Conservation (phyloP, 1,140 invertebrate species). For the Drosophila azteca region DNA sequence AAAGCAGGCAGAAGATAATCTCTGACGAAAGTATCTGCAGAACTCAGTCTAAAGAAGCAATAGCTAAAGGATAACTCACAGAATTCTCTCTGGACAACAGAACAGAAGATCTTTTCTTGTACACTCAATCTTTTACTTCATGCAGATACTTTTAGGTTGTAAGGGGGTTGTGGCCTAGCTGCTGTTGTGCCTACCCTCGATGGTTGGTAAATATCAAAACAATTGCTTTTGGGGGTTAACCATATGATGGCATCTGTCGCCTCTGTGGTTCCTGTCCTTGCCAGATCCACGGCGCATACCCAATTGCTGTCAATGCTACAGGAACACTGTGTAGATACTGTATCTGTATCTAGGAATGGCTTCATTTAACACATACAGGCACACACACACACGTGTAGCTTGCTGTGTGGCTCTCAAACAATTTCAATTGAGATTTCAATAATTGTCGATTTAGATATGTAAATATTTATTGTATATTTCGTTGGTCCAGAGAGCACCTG, state of each 20-base stretch:
- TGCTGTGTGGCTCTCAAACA: constrained; percentile 54
- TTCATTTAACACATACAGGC: constrained; percentile 37
- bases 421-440: constrained; percentile 82
- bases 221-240: constrained; percentile 24
- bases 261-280: background rate
- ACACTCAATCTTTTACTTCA: too few species aligned
- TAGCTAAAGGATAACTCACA: too few species aligned
- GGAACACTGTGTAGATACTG: background rate
- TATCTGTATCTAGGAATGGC: constrained; percentile 33
- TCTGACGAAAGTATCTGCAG: too few species aligned
- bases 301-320: constrained; percentile 3
- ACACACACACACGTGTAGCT: constrained; percentile 2
- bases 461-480: constrained; percentile 79
- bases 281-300: too few species aligned
- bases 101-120: too few species aligned
- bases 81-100: too few species aligned
- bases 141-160: too few species aligned
- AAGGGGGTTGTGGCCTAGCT: too few species aligned
- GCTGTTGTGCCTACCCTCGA: constrained; percentile 13
- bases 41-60: too few species aligned
- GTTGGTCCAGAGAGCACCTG: constrained; percentile 24
- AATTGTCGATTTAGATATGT: constrained; percentile 82
- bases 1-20: constrained; percentile 8
- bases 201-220: constrained; percentile 1
- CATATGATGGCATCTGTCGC: constrained; percentile 23